These are phyloP conservation scores for Pseudochirops corinnae DNA, from an alignment of 2,797 vertebrate genomes.

Conservation along the genomic window DNA sequence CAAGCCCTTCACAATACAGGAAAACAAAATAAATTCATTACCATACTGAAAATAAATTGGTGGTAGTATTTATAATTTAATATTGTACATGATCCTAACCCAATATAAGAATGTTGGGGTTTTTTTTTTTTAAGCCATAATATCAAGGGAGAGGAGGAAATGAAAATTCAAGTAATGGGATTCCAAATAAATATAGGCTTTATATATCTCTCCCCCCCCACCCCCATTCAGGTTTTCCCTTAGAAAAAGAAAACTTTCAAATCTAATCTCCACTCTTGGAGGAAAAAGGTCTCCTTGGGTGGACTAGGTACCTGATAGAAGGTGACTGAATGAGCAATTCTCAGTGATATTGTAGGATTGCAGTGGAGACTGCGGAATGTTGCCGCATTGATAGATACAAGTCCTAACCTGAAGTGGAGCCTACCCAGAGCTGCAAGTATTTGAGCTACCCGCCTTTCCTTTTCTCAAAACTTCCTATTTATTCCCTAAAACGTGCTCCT, in stretches of 20 bases:
- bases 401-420: slow-evolving; percentile 6
- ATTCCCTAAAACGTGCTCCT: slow-evolving; percentile 9
- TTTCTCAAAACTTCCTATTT: slow-evolving; percentile 31
- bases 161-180: neutral
- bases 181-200: neutral
- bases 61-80: neutral
- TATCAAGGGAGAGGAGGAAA: neutral
- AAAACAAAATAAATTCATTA: slow-evolving; percentile 3
- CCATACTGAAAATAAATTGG: slow-evolving; percentile 7
- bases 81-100: neutral
- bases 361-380: slow-evolving; percentile 71
- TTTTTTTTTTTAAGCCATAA: neutral
- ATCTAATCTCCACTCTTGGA: neutral
- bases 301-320: slow-evolving; percentile 27
- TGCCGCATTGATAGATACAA: slow-evolving; percentile 68
- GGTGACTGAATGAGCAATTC: slow-evolving; percentile 13
- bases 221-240: slow-evolving; percentile 26
- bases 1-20: slow-evolving; percentile 6
- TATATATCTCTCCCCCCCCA: no score
- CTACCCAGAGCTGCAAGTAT: slow-evolving; percentile 43
- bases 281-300: neutral
- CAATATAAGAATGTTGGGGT: neutral
- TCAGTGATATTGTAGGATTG: slow-evolving; percentile 46
- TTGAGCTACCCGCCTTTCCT: neutral
- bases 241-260: neutral